Evolutionary conservation across 2,797 vertebrate species (phyloP).

Genomic region (Cetoscarus ocellatus): DNA sequence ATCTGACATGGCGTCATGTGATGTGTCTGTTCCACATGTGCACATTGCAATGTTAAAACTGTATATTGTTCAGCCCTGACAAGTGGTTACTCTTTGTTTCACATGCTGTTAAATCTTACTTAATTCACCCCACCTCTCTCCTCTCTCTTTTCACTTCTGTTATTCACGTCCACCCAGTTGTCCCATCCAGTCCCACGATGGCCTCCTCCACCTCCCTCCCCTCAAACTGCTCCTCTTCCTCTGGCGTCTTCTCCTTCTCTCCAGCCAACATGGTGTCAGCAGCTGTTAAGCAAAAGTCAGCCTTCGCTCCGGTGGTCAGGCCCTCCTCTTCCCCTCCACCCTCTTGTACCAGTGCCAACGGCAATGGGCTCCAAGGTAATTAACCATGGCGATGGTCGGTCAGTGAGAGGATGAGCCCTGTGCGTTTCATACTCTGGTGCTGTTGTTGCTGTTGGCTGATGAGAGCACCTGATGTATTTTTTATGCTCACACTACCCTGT

Average conservation of each 20-base stretch:
- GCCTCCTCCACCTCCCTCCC: conserved; percentile 97
- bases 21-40: too few species aligned
- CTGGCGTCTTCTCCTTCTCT: conserved; percentile 98
- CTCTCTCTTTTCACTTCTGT: not conserved
- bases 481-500: too few species aligned
- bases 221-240: conserved; percentile 98
- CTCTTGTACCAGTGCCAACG: conserved; percentile 97
- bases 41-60: too few species aligned
- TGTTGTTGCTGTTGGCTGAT: not conserved
- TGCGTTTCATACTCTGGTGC: not conserved
- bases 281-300: conserved; percentile 99
- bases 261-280: conserved; percentile 99
- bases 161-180: conserved; percentile 81
- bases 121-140: not conserved
- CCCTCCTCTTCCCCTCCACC: conserved; percentile 96
- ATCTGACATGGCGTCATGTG: too few species aligned
- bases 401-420: conserved; percentile 6
- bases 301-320: conserved; percentile 97
- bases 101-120: not conserved
- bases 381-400: conserved; percentile 17
- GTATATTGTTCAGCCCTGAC: too few species aligned
- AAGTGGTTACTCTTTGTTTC: too few species aligned
- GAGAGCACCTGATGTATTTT: too few species aligned
- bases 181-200: conserved; percentile 99
- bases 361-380: conserved; percentile 98